Evolutionary conservation across 1,140 invertebrate species (phyloP).

Genomic region (Philopotamus ludificatus): DNA sequence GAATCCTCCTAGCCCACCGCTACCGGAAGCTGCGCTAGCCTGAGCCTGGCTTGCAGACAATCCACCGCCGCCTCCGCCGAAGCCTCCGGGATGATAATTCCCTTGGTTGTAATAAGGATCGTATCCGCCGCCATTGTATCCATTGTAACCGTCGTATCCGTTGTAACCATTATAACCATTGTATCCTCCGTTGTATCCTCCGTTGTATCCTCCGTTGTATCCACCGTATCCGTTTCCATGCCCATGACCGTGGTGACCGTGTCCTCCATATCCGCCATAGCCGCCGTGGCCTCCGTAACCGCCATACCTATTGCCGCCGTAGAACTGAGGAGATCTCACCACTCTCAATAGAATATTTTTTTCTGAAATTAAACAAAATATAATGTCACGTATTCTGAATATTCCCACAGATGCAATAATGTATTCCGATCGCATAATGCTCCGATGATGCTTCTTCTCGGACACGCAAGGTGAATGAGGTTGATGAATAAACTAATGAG

Average conservation of each 20-base stretch:
- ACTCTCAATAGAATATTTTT: not conserved
- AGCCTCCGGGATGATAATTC: conserved; percentile 14
- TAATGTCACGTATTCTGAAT: no score
- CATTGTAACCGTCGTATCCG: conserved; percentile 2
- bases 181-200: conserved; percentile 1
- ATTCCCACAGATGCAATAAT: no score
- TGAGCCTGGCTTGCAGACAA: conserved; percentile 3
- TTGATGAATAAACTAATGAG: no score
- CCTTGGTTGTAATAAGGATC: not conserved
- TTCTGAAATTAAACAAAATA: no score
- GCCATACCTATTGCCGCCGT: not conserved
- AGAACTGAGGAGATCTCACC: not conserved
- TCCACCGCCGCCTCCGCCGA: conserved; percentile 34
- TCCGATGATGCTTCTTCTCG: no score
- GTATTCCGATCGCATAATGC: no score
- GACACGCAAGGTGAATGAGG: no score
- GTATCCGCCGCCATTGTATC: conserved; percentile 12
- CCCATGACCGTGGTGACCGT: not conserved
- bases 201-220: not conserved
- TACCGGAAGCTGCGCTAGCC: conserved; percentile 26
- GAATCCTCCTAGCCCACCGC: conserved; percentile 21
- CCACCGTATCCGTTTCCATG: conserved; percentile 15
- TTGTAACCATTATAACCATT: no score
- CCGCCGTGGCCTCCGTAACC: conserved; percentile 13
- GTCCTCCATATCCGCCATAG: not conserved